These are phyloP conservation scores for Palaemon carinicauda DNA, from an alignment of 1,140 invertebrate genomes.

Conservation along the genomic window DNA sequence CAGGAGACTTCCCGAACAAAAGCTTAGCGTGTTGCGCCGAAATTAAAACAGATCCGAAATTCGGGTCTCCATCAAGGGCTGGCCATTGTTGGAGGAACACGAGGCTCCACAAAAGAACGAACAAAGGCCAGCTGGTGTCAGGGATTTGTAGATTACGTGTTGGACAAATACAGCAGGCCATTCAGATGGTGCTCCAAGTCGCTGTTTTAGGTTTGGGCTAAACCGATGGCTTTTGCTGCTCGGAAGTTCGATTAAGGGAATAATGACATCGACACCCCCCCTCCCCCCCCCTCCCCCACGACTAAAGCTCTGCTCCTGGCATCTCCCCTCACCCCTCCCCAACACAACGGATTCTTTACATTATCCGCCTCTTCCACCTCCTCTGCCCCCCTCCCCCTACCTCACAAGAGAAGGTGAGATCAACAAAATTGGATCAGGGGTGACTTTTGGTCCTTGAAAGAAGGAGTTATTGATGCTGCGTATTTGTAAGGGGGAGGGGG, in stretches of 20 bases:
- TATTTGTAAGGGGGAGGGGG: not conserved
- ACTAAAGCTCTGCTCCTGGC: not conserved
- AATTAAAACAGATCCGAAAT: slow-evolving; percentile 60
- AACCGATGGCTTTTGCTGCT: not conserved
- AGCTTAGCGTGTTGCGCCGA: slow-evolving; percentile 59
- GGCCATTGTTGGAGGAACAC: slow-evolving; percentile 56
- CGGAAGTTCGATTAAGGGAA: not conserved
- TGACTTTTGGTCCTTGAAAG: slow-evolving; percentile 5
- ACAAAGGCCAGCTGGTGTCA: slow-evolving; percentile 55
- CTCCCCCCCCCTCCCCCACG: too few species aligned
- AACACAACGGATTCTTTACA: too few species aligned
- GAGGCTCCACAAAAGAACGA: slow-evolving; percentile 52
- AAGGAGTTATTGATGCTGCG: not conserved
- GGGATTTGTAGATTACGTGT: slow-evolving; percentile 59
- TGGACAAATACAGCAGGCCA: slow-evolving; percentile 55
- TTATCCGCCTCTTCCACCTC: not conserved
- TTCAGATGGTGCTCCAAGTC: slow-evolving; percentile 13
- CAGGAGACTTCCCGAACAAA: slow-evolving; percentile 54
- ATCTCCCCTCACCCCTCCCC: not conserved
- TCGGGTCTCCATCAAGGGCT: slow-evolving; percentile 38
- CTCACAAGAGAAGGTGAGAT: slow-evolving; percentile 31
- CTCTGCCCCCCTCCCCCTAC: not conserved
- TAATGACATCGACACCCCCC: not conserved
- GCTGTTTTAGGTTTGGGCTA: slow-evolving; percentile 1
- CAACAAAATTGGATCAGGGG: slow-evolving; percentile 27